Conservation (phyloP, 2,113 vertebrate species). For the Vombatus ursinus region DNA sequence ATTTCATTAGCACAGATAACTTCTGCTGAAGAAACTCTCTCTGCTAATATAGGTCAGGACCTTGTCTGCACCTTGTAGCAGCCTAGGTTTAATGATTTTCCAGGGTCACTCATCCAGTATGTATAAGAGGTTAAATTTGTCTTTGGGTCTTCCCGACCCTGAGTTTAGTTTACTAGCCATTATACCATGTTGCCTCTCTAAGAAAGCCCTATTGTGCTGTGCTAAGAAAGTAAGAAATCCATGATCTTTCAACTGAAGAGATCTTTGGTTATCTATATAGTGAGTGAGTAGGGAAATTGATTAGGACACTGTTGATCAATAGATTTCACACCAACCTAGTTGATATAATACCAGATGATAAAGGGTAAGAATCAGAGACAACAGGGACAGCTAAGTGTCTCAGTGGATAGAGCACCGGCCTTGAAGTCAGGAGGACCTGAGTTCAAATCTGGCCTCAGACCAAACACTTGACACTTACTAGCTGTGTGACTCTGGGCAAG, state of each 20-base stretch:
- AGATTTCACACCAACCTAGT: neutral
- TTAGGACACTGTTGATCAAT: neutral
- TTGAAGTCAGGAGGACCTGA: no score
- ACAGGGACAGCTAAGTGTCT: no score
- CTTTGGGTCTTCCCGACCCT: neutral
- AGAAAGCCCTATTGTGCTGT: neutral
- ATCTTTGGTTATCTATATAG: neutral
- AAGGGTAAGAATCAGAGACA: neutral
- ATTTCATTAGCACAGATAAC: neutral
- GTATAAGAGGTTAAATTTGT: neutral
- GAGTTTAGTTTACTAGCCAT: neutral
- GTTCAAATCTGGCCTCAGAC: no score
- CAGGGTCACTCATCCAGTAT: neutral
- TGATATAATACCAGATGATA: neutral
- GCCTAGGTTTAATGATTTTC: neutral
- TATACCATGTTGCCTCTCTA: neutral
- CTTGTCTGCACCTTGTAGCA: neutral
- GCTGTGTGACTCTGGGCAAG: no score
- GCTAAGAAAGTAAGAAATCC: neutral
- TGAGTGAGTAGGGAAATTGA: neutral
- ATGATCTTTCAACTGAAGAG: neutral
- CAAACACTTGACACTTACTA: no score
- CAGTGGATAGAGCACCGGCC: no score
- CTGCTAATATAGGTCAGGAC: neutral
- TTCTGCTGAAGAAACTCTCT: neutral